Base-by-base conservation (phyloP, 1,140 invertebrate genomes). In the Lordiphosa stackelbergi region DNA sequence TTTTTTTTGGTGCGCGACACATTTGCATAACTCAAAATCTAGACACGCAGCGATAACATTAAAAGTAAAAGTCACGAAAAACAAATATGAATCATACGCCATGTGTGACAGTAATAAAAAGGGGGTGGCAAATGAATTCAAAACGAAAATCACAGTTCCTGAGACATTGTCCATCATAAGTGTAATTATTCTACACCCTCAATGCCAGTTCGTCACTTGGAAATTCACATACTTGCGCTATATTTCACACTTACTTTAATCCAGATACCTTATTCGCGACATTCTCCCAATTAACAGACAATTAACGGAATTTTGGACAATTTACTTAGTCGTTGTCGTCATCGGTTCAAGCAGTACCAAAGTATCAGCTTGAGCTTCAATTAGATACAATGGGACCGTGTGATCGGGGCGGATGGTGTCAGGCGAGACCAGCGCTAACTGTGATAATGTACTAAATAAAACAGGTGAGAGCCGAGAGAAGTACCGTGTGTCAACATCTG, bases 81-180 rank as follows among this genome's bases (percentile, higher is more conserved):
- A 74, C 66, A 83, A 69, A 83, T 83, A 81, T 83, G 61, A 77
- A 77, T 81, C 77, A 83, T 83, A 68, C 72, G 66, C 72, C 75
- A 81, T 81, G 75, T 81, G 75, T 83, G 37, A 38, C 62, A 48
- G 60, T 63, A 61, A 74, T 59, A 59, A 49, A 13, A 13, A n/a
- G 41, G 35, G 16, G 52, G 45, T 48, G 43, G 38, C 43, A 45
- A 68, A 53, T 60, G 36, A 59, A 66, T 60, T 41, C 59, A 28
- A 22, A 59, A 60, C 13, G 19, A 56, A 47, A 65, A 47, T 64
- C 45, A 48, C 28, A 41, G 28, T 34, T 31, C 24, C 24, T 4
- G 5, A 28, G 24, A 28, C 24, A 28, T 28, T 28, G 5, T 28
- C 24, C 24, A 28, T 28, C 24, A 28, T 0, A 28, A 2, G 24